phyloP scores from a whole-genome alignment of 1,140 invertebrate species.

The Paralvinella palmiformis region DNA sequence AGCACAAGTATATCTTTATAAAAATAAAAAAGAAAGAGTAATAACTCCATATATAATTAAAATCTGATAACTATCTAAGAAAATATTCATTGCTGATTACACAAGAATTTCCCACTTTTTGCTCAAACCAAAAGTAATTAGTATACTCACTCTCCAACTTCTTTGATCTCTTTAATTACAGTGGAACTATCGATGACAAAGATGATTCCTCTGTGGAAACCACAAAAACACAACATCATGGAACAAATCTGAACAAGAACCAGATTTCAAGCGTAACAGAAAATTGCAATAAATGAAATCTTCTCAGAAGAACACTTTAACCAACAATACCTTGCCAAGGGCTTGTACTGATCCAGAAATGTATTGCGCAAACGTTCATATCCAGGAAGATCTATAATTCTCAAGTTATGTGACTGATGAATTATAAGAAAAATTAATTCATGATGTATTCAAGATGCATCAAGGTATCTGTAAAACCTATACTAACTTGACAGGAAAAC shows the following conservation, averaged over 20 bases:
- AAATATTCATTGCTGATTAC: no score
- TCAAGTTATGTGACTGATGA: neutral
- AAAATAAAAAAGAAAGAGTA: no score
- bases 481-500: neutral
- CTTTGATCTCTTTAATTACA: neutral
- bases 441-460: neutral
- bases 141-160: neutral
- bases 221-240: neutral
- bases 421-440: neutral
- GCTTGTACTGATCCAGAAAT: neutral
- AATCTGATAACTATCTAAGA: no score
- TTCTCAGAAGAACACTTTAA: neutral
- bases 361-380: neutral
- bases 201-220: neutral
- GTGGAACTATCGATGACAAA: neutral
- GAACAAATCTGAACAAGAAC: neutral
- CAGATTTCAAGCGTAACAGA: neutral
- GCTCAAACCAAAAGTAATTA: neutral
- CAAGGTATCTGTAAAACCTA: neutral
- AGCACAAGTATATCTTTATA: no score
- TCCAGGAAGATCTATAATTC: neutral
- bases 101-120: no score
- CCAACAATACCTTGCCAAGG: neutral
- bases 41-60: no score
- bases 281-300: neutral